Base-by-base conservation (phyloP, 2,113 vertebrate species). In the Balaeniceps rex region DNA sequence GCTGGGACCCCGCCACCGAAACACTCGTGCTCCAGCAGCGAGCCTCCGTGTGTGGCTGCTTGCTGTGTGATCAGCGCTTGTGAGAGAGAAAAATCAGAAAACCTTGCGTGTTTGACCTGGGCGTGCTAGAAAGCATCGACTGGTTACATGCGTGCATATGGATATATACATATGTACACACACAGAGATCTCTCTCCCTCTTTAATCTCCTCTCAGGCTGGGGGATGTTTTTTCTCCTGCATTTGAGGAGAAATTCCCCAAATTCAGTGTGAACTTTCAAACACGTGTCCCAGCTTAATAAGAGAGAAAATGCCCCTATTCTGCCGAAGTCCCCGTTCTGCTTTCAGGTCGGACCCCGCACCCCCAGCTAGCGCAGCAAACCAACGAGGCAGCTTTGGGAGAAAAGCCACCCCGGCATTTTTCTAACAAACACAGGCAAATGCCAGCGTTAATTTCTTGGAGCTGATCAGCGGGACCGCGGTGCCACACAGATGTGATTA, bases 41-140 rank as follows among this genome's bases (percentile, higher is more conserved):
- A 51, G 29, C 79, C 66, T 4, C 51, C 0, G 0, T 19, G 1
- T 8, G 9, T 1, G 10, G 11, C 36, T 24, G 0, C 34, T 4
- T 0, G 47, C 42, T 36, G 7, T 4, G 13, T 0, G 11, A 42
- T 7, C 42, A 3, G 0, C 0, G 9, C 26, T 40, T 18, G 14
- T 2, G 23, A 21, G 33, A 29, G 10, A 2, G 3, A 19, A 65
- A 74, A 69, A 24, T 0, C 2, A 0, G 47, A 21, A 40, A 46
- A 9, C 0, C 0, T 1, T 0, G 3, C 0, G 5, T 4, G 8
- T 21, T 83, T 51, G 61, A 16, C 10, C 14, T 11, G 38, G 61
- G 47, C 2, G 42, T 9, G 47, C n/a, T 17, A 29, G 60, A 63
- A 42, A 61, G 13, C 69, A 15, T 1, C 0, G 0, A 4, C 24